Percentiles rank a stretch among this genome's conserved stretches.
Evolutionary conservation across 1,140 invertebrate genomes (phyloP).

Genomic region (Caenorhabditis elegans): WBcel235 BX284602.5:7793001-7793500

Average conservation of each 20-base stretch:
- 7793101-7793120: no score
- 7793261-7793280: background rate
- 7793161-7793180: constrained; percentile 61
- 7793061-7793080: constrained; percentile 58
- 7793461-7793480: constrained; percentile 57
- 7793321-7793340: constrained; percentile 59
- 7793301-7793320: constrained; percentile 60
- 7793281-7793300: constrained; percentile 57
- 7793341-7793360: constrained; percentile 55
- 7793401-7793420: no score
- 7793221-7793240: constrained; percentile 60
- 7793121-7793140: background rate
- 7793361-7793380: constrained; percentile 57
- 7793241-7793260: constrained; percentile 53
- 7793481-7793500: constrained; percentile 53
- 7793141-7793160: constrained; percentile 58
- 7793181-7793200: constrained; percentile 61
- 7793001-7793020: no score
- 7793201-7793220: constrained; percentile 47
- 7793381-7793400: constrained; percentile 61
- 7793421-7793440: constrained; percentile 40
- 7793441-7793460: constrained; percentile 58
- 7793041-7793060: constrained; percentile 52
- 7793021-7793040: constrained; percentile 33
- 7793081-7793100: constrained; percentile 59